Base-by-base conservation (phyloP, 2,797 vertebrate species). In the Manis javanica region DNA sequence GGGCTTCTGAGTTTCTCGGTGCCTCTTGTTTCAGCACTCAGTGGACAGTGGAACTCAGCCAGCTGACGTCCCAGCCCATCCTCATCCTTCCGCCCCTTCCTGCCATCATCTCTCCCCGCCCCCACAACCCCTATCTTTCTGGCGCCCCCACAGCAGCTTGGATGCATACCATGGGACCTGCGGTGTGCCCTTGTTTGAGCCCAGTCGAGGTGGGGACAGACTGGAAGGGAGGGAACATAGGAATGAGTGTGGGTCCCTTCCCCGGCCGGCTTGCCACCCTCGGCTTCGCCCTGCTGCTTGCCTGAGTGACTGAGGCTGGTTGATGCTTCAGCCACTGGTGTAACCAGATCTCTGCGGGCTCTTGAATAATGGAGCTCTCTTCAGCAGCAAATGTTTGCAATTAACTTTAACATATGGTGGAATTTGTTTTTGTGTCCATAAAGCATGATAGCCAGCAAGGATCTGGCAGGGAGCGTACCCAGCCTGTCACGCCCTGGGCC, bases 381-480 rank as follows among this genome's bases (percentile, higher is more conserved):
- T 95, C 96, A 85, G 93, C 91, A 89, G 96, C 97, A 96, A 98
- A 96, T 97, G 98, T 98, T 98, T 98, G 97, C 97, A 97, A 97
- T 98, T 98, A 98, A 83, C 93, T 94, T 97, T 69, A 93, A 97
- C 97, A 95, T 97, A 92, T 95, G 98, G 97, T 91, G 91, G 96
- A 77, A 95, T 97, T 97, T 97, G 92, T 94, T 95, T 97, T 75
- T 78, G 95, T 75, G 74, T 97, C 94, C 78, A 49, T 84, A 82
- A 91, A 89, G 96, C 59, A 75, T 95, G 96, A 92, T 71, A 81
- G 96, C 94, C 97, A 93, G 95, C 12, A 90, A 92, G 92, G 96
- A 74, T 95, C 97, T 97, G 97, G 96, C 98, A 83, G 95, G 83
- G 84, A 96, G 88, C 26, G 63, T 31, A 24, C 85, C 92, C 51